Evolutionary conservation across 2,113 vertebrate genomes (phyloP).

Genomic region (Gymnogyps californianus): DNA sequence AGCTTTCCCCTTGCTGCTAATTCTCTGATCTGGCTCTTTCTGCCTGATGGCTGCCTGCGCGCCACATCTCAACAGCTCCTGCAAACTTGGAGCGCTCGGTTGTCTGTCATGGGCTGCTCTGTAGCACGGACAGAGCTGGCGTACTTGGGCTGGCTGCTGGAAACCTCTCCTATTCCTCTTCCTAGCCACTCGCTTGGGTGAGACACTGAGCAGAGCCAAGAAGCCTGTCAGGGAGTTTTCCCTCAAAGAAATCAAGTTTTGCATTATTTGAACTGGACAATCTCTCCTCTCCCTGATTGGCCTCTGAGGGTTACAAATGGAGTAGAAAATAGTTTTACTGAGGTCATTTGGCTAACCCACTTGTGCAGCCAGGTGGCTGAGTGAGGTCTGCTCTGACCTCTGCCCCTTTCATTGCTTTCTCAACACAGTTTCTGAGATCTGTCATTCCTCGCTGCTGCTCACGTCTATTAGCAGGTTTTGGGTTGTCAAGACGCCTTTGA

Average conservation of each 20-base stretch:
- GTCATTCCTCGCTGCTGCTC: neutral
- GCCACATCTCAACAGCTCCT: conserved; percentile 46
- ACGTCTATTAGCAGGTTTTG: neutral
- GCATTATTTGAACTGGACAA: conserved; percentile 54
- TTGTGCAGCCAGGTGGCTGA: conserved; percentile 48
- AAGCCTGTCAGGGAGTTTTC: conserved; percentile 32
- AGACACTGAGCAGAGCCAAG: conserved; percentile 42
- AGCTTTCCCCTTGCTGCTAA: conserved; percentile 21
- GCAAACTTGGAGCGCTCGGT: neutral
- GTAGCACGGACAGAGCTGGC: neutral
- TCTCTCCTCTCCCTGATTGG: conserved; percentile 20
- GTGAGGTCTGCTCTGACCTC: conserved; percentile 42
- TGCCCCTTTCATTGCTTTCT: conserved; percentile 45
- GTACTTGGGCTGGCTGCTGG: neutral
- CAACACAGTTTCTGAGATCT: conserved; percentile 20
- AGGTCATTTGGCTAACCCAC: conserved; percentile 48
- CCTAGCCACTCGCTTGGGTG: neutral
- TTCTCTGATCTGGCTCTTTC: conserved; percentile 22
- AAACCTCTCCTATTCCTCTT: neutral
- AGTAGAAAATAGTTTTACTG: conserved; percentile 57
- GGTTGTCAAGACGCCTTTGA: conserved; percentile 16
- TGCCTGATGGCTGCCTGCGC: neutral
- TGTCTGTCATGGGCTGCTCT: neutral
- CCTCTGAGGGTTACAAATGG: conserved; percentile 43
- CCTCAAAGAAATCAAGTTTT: conserved; percentile 39